Conservation (phyloP, 2,113 vertebrate species). For the Ophthalmotilapia sp. region DNA sequence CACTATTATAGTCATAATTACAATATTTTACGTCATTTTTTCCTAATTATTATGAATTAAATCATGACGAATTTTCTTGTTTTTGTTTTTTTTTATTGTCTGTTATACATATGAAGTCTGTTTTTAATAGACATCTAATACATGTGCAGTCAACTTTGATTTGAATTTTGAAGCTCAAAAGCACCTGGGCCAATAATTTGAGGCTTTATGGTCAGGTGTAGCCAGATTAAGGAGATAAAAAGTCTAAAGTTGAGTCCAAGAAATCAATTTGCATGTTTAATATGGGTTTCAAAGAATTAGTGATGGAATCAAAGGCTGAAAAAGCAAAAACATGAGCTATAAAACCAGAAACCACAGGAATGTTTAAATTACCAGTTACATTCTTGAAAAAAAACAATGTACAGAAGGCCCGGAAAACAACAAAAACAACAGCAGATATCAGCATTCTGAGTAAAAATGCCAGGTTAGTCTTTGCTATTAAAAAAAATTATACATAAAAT, state of each 20-base stretch:
- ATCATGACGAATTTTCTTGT: neutral
- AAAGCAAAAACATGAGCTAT: neutral
- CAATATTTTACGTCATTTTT: neutral
- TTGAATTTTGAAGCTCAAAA: neutral
- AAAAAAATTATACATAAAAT: neutral
- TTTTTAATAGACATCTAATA: neutral
- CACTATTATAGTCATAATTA: neutral
- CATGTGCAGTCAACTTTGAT: neutral
- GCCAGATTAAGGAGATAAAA: neutral
- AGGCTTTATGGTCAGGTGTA: neutral
- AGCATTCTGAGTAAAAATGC: neutral
- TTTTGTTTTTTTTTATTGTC: rapidly evolving
- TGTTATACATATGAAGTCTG: neutral
- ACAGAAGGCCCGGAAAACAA: neutral
- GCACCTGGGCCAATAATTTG: neutral
- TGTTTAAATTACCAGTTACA: neutral
- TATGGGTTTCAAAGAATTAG: neutral
- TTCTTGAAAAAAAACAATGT: neutral
- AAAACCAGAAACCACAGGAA: neutral
- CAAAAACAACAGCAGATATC: neutral
- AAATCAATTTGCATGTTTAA: neutral
- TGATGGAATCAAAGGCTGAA: neutral
- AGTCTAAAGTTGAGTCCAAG: neutral
- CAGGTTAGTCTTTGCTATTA: neutral
- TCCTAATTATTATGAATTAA: neutral